Base-by-base conservation (phyloP, 2,888 invertebrate species). In the Calameuta pallipes region DNA sequence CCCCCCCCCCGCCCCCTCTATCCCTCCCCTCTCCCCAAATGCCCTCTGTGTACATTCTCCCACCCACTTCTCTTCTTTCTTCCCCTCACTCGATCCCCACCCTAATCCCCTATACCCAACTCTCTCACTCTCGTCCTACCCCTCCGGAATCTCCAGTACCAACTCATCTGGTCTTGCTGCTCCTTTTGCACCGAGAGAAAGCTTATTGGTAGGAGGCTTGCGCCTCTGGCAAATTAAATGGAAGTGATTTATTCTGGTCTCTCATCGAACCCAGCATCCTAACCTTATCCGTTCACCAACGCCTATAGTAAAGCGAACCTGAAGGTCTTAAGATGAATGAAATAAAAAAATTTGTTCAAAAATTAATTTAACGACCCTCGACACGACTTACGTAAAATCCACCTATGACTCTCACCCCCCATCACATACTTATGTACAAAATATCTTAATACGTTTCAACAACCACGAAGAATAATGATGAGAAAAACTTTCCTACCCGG, bases 151-250 rank as follows among this genome's bases (percentile, higher is more conserved):
- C 75, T 69, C 70, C 75, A 75, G 70, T 37, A 34, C 74, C 30
- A 69, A 69, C 76, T 73, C 37, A 36, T 70, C 78, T 73, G 74
- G 68, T 73, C 36, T 41, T 9, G 33, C 76, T 75, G 56, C 75
- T 71, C 71, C 71, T 69, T 70, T 77, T 69, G 73, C 79, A 71
- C 74, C 74, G 79, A 75, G 71, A 76, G 79, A 79, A 79, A 79
- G 76, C 80, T 80, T 79, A 80, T 81, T 81, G 80, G 75, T 79
- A 76, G 78, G 80, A 71, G 71, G 71, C 79, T 82, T 79, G 80
- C 79, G 74, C 76, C 79, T 76, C 76, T 79, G 79, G 79, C 80
- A 80, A 82, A 82, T 82, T 82, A 82, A 80, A 80, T 78, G 82
- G 77, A 76, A 76, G 77, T 82, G 80, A 82, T 82, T 82, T 81